These are phyloP conservation scores for Ophion costatus DNA, from an alignment of 2,888 invertebrate genomes.

Conservation along the genomic window DNA sequence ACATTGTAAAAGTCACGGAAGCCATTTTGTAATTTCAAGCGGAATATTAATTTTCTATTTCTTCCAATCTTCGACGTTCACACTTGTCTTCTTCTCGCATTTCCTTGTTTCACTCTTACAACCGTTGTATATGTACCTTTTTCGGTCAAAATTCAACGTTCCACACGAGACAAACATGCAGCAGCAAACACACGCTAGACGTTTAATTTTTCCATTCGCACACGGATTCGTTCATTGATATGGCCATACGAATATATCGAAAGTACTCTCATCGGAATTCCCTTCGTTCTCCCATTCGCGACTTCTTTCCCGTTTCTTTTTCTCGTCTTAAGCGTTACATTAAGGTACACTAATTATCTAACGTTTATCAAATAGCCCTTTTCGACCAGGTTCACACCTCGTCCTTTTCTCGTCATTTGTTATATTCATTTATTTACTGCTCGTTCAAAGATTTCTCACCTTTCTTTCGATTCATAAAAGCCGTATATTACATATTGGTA, in stretches of 20 bases:
- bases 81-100: neutral
- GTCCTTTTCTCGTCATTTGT: slow-evolving; percentile 11
- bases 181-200: slow-evolving; percentile 28
- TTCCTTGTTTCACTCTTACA: slow-evolving; percentile 33
- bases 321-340: slow-evolving; percentile 51
- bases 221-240: slow-evolving; percentile 60
- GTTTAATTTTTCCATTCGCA: slow-evolving; percentile 38
- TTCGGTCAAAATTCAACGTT: slow-evolving; percentile 34
- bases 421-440: neutral
- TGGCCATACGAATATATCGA: slow-evolving; percentile 64
- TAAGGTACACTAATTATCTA: slow-evolving; percentile 46
- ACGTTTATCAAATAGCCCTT: slow-evolving; percentile 38
- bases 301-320: slow-evolving; percentile 35
- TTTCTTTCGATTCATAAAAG: slow-evolving; percentile 51
- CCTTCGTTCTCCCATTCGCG: slow-evolving; percentile 39
- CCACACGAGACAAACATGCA: slow-evolving; percentile 30
- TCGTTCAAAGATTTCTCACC: neutral
- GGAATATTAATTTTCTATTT: slow-evolving; percentile 28
- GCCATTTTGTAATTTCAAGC: slow-evolving; percentile 11
- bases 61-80: neutral
- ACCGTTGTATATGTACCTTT: slow-evolving; percentile 29
- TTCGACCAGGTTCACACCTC: neutral
- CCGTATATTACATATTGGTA: slow-evolving; percentile 60
- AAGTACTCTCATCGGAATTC: slow-evolving; percentile 49
- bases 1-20: slow-evolving; percentile 37